phyloP scores from a whole-genome alignment of 2,888 invertebrate genomes.

The Chaetogeoica ovagalla region DNA sequence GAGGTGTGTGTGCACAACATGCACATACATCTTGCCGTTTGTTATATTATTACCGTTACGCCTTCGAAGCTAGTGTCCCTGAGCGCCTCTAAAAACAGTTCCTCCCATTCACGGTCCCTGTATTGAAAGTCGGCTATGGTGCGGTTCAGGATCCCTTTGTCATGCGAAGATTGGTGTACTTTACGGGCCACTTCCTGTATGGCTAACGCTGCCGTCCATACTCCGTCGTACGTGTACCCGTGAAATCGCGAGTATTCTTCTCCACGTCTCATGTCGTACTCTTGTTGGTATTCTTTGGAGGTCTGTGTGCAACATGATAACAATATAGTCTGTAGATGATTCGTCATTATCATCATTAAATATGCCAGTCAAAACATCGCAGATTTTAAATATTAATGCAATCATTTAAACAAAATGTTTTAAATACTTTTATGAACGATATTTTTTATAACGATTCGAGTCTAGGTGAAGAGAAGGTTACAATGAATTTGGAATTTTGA shows the following conservation, averaged over 20 bases:
- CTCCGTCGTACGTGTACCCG: slow-evolving; percentile 97
- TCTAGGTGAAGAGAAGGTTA: no score
- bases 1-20: no score
- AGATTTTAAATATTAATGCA: no score
- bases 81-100: slow-evolving; percentile 81
- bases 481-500: no score
- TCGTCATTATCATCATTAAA: no score
- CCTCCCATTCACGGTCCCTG: slow-evolving; percentile 84
- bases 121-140: slow-evolving; percentile 82
- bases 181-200: slow-evolving; percentile 85
- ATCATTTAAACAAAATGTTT: no score
- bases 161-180: slow-evolving; percentile 49
- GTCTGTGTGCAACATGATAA: slow-evolving; percentile 67
- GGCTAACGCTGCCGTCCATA: slow-evolving; percentile 96
- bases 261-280: slow-evolving; percentile 81
- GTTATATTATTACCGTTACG: slow-evolving; percentile 67
- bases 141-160: slow-evolving; percentile 63
- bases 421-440: no score
- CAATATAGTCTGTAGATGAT: background rate
- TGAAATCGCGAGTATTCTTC: slow-evolving; percentile 90
- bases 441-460: no score
- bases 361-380: no score
- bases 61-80: slow-evolving; percentile 93
- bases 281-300: slow-evolving; percentile 81
- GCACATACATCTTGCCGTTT: background rate